A percentile compares a stretch with the other conserved stretches of the same genome.
Evolutionary conservation across 1,140 invertebrate genomes (phyloP).

Genomic region (Nebria ingens): DNA sequence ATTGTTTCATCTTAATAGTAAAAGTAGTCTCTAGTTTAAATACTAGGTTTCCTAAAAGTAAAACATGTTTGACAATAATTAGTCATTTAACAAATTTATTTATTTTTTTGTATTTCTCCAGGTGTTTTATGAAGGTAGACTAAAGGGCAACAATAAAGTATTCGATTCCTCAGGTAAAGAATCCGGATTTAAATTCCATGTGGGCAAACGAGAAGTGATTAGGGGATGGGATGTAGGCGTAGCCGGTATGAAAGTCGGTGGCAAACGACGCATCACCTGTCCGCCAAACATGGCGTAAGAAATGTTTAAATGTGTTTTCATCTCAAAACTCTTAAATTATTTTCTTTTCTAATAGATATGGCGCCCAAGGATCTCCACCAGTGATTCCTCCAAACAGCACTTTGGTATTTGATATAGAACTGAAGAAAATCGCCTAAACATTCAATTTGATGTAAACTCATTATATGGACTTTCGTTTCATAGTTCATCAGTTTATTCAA

Average conservation of each 20-base stretch:
- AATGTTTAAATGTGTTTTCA: too few species aligned
- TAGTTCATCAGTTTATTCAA: neutral
- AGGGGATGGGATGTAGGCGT: constrained; percentile 86
- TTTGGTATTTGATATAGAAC: constrained; percentile 78
- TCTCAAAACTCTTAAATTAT: neutral
- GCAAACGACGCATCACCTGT: constrained; percentile 74
- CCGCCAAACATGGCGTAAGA: constrained; percentile 77
- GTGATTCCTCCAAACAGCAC: constrained; percentile 75
- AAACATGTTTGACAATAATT: constrained; percentile 10
- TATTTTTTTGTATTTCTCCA: constrained; percentile 22
- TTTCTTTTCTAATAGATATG: constrained; percentile 54
- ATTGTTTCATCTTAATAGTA: constrained; percentile 11
- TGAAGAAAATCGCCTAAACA: constrained; percentile 65
- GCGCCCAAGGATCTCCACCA: constrained; percentile 66
- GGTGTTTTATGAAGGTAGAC: constrained; percentile 68
- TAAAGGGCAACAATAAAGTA: constrained; percentile 71
- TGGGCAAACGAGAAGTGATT: constrained; percentile 81
- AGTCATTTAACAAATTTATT: neutral
- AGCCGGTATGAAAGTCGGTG: constrained; percentile 83
- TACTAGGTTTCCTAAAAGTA: constrained; percentile 10
- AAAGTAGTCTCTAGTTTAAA: constrained; percentile 10
- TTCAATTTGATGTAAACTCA: neutral
- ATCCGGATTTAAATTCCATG: constrained; percentile 71
- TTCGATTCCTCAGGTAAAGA: constrained; percentile 65
- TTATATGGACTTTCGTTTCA: neutral